These are phyloP conservation scores for Drosophila kuntzei DNA, from an alignment of 2,888 invertebrate genomes.

Conservation along the genomic window DNA sequence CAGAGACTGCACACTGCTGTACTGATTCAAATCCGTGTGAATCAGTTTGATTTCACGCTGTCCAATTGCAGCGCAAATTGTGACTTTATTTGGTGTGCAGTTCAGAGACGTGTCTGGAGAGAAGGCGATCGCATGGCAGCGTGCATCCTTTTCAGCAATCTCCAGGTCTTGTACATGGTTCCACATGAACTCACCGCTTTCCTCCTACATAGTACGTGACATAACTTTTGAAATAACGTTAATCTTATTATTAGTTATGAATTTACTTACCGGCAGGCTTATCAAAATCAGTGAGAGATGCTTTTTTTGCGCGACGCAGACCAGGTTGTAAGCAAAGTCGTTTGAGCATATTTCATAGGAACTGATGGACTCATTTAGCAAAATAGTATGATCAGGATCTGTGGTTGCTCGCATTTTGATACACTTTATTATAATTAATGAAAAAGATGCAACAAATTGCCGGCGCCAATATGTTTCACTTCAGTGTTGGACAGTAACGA, in stretches of 20 bases:
- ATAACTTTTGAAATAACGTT: not conserved
- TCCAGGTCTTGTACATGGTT: slow-evolving; percentile 87
- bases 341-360: slow-evolving; percentile 88
- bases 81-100: slow-evolving; percentile 87
- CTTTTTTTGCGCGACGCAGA: slow-evolving; percentile 87
- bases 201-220: slow-evolving; percentile 81
- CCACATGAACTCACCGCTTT: slow-evolving; percentile 87
- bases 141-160: slow-evolving; percentile 85
- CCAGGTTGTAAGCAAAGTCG: slow-evolving; percentile 89
- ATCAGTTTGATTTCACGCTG: slow-evolving; percentile 87
- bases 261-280: slow-evolving; percentile 87
- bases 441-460: slow-evolving; percentile 9
- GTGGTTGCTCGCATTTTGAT: slow-evolving; percentile 71
- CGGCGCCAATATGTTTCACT: slow-evolving; percentile 41
- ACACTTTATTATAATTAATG: slow-evolving; percentile 28
- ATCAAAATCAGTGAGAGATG: slow-evolving; percentile 87
- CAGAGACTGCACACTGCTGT: slow-evolving; percentile 84
- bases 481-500: not conserved
- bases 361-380: slow-evolving; percentile 87
- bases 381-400: slow-evolving; percentile 85
- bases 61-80: slow-evolving; percentile 86
- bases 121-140: slow-evolving; percentile 87
- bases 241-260: not conserved
- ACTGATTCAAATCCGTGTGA: slow-evolving; percentile 87
- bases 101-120: slow-evolving; percentile 88